A percentile compares a stretch with the other conserved stretches of the same genome.
Conservation (phyloP, 2,888 invertebrate species). For the Conchocele bisecta region DNA sequence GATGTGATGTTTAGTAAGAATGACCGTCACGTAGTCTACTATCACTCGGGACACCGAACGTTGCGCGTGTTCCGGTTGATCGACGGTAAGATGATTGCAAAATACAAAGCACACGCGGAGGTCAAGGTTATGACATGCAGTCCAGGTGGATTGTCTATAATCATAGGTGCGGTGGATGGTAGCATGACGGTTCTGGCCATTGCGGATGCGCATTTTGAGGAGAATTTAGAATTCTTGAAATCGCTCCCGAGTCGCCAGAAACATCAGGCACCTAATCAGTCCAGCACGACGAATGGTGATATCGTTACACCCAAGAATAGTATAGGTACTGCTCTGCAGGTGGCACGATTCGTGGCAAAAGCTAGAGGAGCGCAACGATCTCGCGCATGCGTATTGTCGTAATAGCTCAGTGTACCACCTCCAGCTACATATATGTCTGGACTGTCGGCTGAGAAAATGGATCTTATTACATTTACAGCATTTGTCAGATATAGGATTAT, state of each 20-base stretch:
- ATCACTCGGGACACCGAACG: constrained; percentile 97
- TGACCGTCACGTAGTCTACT: constrained; percentile 97
- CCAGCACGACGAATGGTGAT: constrained; percentile 51
- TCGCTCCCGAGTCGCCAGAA: constrained; percentile 73
- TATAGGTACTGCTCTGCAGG: constrained; percentile 78
- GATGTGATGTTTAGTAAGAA: constrained; percentile 94
- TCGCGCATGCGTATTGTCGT: constrained; percentile 76
- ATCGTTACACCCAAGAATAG: constrained; percentile 67
- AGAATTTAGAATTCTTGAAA: constrained; percentile 72
- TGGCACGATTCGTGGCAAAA: constrained; percentile 79
- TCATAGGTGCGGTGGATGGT: constrained; percentile 96
- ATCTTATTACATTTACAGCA: too few species aligned
- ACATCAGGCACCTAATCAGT: constrained; percentile 55
- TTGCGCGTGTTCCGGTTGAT: constrained; percentile 94
- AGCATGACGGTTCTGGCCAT: constrained; percentile 95
- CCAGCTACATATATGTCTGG: too few species aligned
- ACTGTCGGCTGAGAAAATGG: too few species aligned
- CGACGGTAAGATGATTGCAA: constrained; percentile 96
- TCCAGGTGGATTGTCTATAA: constrained; percentile 82
- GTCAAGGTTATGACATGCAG: constrained; percentile 78
- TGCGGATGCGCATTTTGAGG: constrained; percentile 85
- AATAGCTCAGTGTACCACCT: background rate
- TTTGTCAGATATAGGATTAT: too few species aligned
- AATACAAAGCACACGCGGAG: constrained; percentile 85
- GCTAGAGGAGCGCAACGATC: constrained; percentile 77